Conservation (phyloP, 2,113 vertebrate species). For the Polyodon spathula region DNA sequence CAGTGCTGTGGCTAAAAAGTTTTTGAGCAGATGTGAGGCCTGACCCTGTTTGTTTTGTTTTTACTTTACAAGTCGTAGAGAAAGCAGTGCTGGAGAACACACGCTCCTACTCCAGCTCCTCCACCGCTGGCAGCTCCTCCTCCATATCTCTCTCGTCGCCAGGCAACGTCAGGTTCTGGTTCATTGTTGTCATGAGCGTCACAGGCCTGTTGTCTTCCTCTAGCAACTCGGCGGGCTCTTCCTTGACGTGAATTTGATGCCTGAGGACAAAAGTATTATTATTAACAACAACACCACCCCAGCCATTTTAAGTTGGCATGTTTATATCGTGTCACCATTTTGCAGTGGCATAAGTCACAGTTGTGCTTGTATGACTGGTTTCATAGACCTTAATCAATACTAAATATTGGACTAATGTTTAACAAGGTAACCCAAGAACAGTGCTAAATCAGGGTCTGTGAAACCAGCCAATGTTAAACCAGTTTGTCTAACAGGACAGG, state of each 20-base stretch:
- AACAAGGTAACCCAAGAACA: no score
- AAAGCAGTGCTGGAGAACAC: slow-evolving; percentile 19
- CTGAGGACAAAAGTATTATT: no score
- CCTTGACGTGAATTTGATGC: slow-evolving; percentile 92
- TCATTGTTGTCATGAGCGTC: slow-evolving; percentile 68
- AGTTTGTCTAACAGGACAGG: no score
- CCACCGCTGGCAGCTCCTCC: slow-evolving; percentile 84
- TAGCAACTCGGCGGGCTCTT: slow-evolving; percentile 84
- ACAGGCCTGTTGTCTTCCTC: slow-evolving; percentile 82
- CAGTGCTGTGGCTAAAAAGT: slow-evolving; percentile 18
- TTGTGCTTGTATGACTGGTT: no score
- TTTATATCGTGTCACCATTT: no score
- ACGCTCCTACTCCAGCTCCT: slow-evolving; percentile 83
- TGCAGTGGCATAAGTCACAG: no score
- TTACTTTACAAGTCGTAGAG: slow-evolving; percentile 25
- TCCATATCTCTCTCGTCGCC: slow-evolving; percentile 85
- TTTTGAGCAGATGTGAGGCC: slow-evolving; percentile 47
- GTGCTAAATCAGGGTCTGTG: no score
- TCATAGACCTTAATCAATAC: no score
- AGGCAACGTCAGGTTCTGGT: slow-evolving; percentile 74
- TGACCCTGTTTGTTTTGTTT: slow-evolving; percentile 57
- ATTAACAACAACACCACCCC: no score
- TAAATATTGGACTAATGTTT: no score
- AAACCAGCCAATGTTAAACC: no score
- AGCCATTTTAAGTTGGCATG: no score